These are phyloP conservation scores for Tokudaia tokunoshimensis DNA, from an alignment of 2,797 vertebrate genomes.

Conservation along the genomic window DNA sequence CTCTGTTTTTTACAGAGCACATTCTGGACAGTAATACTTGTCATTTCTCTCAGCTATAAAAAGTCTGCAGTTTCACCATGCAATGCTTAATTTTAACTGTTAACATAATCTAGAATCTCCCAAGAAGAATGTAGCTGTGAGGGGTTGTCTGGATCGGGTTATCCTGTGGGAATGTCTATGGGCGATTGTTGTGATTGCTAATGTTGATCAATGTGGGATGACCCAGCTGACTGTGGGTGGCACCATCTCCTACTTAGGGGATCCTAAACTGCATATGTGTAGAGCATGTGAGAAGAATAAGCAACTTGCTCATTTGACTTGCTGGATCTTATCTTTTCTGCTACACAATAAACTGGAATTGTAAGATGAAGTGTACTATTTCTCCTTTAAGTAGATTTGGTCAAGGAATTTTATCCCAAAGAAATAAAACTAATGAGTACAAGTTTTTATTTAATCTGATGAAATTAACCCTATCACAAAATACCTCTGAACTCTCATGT, in stretches of 20 bases:
- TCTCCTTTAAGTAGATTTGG: not conserved
- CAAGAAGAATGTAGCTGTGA: not conserved
- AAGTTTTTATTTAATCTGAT: not conserved
- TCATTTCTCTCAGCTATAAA: not conserved
- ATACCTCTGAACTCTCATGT: not conserved
- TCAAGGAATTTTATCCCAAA: not conserved
- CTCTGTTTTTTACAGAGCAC: constrained; percentile 19
- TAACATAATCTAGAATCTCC: not conserved
- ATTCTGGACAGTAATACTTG: not conserved
- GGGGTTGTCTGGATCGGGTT: not conserved
- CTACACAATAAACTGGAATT: not conserved
- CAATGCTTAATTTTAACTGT: not conserved
- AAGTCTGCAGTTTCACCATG: not conserved
- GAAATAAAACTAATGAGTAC: not conserved
- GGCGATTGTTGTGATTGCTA: not conserved
- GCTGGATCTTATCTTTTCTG: not conserved
- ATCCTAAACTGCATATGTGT: not conserved
- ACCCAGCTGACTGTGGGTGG: not conserved
- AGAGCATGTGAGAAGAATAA: not conserved
- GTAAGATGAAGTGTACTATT: not conserved
- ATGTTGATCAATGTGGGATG: not conserved
- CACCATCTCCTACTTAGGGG: not conserved
- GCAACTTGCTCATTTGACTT: not conserved
- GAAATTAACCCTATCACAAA: not conserved
- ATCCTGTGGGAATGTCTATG: not conserved